phyloP scores from a whole-genome alignment of 2,113 vertebrate species.

The Poicephalus gulielmi region DNA sequence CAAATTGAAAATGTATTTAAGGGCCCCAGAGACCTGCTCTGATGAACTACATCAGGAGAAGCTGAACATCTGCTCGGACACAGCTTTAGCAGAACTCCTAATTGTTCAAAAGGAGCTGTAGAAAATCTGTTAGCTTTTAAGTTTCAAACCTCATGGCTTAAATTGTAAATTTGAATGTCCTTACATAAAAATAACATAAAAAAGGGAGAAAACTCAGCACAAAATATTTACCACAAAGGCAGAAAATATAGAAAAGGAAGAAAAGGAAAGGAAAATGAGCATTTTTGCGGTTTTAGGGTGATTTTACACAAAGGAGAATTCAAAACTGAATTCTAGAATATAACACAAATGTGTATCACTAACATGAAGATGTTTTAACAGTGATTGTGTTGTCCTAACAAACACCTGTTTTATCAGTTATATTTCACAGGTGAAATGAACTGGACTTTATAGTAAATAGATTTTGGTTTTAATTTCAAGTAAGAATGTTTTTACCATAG shows the following conservation, averaged over 20 bases:
- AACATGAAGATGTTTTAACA: slow-evolving; percentile 56
- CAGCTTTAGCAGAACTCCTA: neutral
- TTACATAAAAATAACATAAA: neutral
- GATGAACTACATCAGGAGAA: neutral
- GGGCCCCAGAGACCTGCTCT: slow-evolving; percentile 20
- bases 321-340: slow-evolving; percentile 3
- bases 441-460: slow-evolving; percentile 58
- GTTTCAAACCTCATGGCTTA: neutral
- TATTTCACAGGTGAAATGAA: slow-evolving; percentile 63
- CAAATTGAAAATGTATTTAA: slow-evolving; percentile 31
- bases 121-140: neutral
- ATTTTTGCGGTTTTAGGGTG: neutral
- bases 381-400: slow-evolving; percentile 20
- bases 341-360: slow-evolving; percentile 10
- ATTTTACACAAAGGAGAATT: slow-evolving; percentile 27
- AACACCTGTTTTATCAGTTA: neutral
- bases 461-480: slow-evolving; percentile 37
- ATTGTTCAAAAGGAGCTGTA: neutral
- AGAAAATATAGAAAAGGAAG: neutral
- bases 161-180: neutral
- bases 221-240: neutral
- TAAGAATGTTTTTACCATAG: slow-evolving; percentile 37
- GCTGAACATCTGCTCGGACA: neutral
- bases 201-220: neutral
- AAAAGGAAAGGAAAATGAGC: neutral